Conservation (phyloP, 2,888 invertebrate species). For the Adelognathus sp. region DNA sequence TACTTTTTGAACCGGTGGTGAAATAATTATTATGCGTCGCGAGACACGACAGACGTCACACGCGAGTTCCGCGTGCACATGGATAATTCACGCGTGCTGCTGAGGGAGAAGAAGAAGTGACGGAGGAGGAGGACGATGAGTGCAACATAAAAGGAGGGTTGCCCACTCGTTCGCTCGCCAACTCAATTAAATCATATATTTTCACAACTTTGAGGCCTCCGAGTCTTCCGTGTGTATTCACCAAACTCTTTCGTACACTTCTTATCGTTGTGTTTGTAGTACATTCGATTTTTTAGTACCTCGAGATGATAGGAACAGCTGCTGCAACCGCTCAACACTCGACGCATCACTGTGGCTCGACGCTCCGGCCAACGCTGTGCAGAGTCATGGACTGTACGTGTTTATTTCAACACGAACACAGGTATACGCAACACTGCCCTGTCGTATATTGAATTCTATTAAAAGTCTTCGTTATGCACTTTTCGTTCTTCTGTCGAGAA, state of each 20-base stretch:
- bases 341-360: conserved; percentile 62
- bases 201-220: conserved; percentile 22
- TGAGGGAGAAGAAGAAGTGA: conserved; percentile 9
- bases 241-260: background rate
- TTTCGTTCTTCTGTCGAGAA: conserved; percentile 2
- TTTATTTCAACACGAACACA: too few species aligned
- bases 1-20: conserved; percentile 45
- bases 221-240: background rate
- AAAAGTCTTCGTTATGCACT: conserved; percentile 3
- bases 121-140: conserved; percentile 22
- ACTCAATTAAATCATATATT: conserved; percentile 57
- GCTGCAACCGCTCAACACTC: conserved; percentile 69
- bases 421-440: too few species aligned
- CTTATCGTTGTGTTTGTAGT: conserved; percentile 2
- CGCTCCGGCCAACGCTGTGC: too few species aligned
- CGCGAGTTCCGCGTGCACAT: conserved; percentile 37
- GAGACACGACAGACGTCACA: conserved; percentile 50
- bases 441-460: conserved; percentile 17
- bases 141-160: conserved; percentile 39
- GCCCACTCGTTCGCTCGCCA: conserved; percentile 29
- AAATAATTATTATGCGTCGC: conserved; percentile 54
- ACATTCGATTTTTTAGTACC: conserved; percentile 59
- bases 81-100: conserved; percentile 21
- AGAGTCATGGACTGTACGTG: too few species aligned
- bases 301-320: conserved; percentile 71